Percentiles rank a stretch among this genome's conserved stretches.
These are phyloP conservation scores for Myanophis thanlyinensis DNA, from an alignment of 2,113 vertebrate species.

Conservation along the genomic window DNA sequence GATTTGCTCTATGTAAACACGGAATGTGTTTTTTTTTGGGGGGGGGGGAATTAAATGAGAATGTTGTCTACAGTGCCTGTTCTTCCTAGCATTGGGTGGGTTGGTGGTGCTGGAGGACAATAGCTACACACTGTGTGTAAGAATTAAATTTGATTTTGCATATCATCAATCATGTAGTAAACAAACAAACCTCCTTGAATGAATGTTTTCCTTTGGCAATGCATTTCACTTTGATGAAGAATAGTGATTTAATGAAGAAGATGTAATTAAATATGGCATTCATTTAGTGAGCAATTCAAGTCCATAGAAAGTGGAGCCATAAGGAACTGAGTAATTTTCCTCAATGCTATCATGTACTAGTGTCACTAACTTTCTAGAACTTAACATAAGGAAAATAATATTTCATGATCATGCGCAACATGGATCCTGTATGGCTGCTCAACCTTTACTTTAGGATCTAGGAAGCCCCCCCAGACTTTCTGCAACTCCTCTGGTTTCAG, in stretches of 20 bases:
- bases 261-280: background rate
- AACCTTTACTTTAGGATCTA: background rate
- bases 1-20: slow-evolving; percentile 47
- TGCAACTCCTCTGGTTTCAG: background rate
- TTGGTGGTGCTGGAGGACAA: background rate
- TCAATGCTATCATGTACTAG: background rate
- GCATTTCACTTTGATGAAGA: background rate
- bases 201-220: background rate
- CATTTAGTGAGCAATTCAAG: background rate
- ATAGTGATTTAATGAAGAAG: background rate
- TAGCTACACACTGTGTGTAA: background rate
- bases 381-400: background rate
- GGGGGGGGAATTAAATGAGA: slow-evolving; percentile 52
- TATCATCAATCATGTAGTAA: background rate
- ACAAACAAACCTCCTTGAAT: background rate
- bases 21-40: slow-evolving; percentile 34
- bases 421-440: background rate
- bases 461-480: background rate
- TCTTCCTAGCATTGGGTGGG: slow-evolving; percentile 23
- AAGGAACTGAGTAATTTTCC: background rate
- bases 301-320: background rate
- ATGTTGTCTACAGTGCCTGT: slow-evolving; percentile 22
- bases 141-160: background rate
- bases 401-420: background rate
- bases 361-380: background rate